These are phyloP conservation scores for Corynorhinus townsendii DNA, from an alignment of 2,113 vertebrate species.

Conservation along the genomic window DNA sequence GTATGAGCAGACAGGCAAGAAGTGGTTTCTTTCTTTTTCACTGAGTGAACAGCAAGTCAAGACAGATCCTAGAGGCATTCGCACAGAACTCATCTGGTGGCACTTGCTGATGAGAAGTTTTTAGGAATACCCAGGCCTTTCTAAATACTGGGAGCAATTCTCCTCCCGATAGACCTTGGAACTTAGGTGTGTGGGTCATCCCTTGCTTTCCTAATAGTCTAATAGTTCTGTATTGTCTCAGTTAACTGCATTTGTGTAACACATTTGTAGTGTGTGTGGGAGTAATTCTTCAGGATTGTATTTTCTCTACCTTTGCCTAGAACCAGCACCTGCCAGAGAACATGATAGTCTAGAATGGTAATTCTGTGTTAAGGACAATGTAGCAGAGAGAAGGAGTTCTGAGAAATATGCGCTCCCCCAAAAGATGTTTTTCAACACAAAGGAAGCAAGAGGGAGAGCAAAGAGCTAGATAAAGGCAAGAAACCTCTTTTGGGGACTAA, in stretches of 20 bases:
- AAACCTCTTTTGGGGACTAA: slow-evolving; percentile 67
- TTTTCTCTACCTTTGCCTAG: not conserved
- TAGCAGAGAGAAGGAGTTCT: slow-evolving; percentile 17
- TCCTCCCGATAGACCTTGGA: not conserved
- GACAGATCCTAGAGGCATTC: not conserved
- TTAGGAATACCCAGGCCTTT: not conserved
- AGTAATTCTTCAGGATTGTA: not conserved
- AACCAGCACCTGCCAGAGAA: not conserved
- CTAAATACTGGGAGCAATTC: not conserved
- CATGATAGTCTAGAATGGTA: not conserved
- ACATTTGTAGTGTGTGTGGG: not conserved
- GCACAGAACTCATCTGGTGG: not conserved
- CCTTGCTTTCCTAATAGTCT: not conserved
- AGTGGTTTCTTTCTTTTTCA: not conserved
- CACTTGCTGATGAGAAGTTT: not conserved
- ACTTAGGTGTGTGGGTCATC: not conserved
- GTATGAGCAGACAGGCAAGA: not conserved
- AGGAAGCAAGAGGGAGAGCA: slow-evolving; percentile 52
- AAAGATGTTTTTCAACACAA: slow-evolving; percentile 62
- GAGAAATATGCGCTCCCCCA: not conserved
- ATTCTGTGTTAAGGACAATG: not conserved
- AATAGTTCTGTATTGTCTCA: not conserved
- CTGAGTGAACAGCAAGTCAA: not conserved
- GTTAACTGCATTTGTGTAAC: not conserved
- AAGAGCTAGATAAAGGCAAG: slow-evolving; percentile 63